Percentiles rank a stretch among this genome's conserved stretches.
Evolutionary conservation across 1,140 invertebrate species (phyloP).

Genomic region (Patella vulgata): DNA sequence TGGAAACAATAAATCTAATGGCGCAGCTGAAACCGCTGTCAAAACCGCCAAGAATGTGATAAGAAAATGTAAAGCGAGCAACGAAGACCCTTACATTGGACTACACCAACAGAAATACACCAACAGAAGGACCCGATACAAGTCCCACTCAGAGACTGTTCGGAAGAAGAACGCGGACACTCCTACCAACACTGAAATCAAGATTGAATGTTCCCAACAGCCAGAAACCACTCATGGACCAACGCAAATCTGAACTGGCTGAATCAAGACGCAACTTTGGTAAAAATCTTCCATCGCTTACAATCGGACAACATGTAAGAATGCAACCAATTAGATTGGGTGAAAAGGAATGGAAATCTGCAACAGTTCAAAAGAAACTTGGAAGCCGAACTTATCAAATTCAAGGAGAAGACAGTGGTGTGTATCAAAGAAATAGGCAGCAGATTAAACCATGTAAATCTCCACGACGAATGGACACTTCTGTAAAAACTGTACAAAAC

Average conservation of each 20-base stretch:
- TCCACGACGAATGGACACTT: too few species aligned
- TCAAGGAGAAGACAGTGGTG: slow-evolving; percentile 1
- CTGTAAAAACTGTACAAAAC: too few species aligned
- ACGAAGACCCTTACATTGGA: slow-evolving; percentile 30
- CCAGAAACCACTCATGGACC: too few species aligned
- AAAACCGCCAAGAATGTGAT: slow-evolving; percentile 39
- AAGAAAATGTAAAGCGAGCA: slow-evolving; percentile 23
- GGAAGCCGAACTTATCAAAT: slow-evolving; percentile 12
- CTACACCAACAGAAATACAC: slow-evolving; percentile 35
- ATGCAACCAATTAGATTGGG: slow-evolving; percentile 11
- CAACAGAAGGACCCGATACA: slow-evolving; percentile 14
- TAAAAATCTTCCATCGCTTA: slow-evolving; percentile 14
- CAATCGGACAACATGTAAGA: slow-evolving; percentile 12
- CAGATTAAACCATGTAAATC: too few species aligned
- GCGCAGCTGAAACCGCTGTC: slow-evolving; percentile 37
- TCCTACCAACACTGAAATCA: slow-evolving; percentile 21
- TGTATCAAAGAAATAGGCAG: too few species aligned
- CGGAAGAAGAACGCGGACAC: slow-evolving; percentile 16
- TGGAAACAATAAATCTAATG: slow-evolving; percentile 32
- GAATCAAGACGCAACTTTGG: too few species aligned
- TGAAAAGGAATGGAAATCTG: slow-evolving; percentile 8
- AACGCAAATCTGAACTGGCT: too few species aligned
- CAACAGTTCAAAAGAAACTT: not conserved
- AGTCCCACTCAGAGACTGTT: slow-evolving; percentile 29
- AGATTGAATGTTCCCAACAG: not conserved